Conservation (phyloP, 2,888 invertebrate genomes). For the Rhogogaster chlorosoma region DNA sequence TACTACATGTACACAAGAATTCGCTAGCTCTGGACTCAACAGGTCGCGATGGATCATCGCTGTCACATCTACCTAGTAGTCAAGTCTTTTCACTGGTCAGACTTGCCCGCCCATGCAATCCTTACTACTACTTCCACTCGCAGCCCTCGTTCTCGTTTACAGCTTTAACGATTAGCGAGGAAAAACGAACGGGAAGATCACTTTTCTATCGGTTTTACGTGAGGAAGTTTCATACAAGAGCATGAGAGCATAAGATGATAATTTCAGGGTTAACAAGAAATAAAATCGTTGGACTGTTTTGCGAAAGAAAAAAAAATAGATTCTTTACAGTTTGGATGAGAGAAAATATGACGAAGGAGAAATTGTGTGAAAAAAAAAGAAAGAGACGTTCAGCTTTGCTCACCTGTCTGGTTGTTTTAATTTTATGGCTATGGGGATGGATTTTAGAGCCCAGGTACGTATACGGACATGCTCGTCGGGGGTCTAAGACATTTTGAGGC, state of each 20-base stretch:
- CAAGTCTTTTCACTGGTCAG: constrained; percentile 38
- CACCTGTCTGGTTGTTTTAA: constrained; percentile 2
- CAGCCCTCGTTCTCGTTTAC: background rate
- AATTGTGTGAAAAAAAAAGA: background rate
- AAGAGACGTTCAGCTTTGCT: background rate
- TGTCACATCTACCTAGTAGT: constrained; percentile 36
- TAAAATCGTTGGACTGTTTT: too few species aligned
- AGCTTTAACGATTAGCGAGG: background rate
- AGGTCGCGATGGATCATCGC: constrained; percentile 50
- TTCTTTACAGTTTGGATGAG: background rate
- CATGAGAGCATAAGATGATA: too few species aligned
- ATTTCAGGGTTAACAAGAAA: too few species aligned
- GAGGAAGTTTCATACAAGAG: too few species aligned
- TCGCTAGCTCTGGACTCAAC: constrained; percentile 22
- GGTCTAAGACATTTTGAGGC: constrained; percentile 14
- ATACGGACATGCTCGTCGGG: background rate
- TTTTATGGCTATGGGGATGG: background rate
- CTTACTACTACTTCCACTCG: background rate
- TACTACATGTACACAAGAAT: background rate
- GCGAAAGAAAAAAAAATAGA: too few species aligned
- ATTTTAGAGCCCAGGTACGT: background rate
- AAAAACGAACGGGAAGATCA: background rate
- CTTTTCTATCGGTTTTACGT: background rate
- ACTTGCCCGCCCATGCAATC: constrained; percentile 12
- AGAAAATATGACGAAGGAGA: background rate